phyloP scores from a whole-genome alignment of 2,888 invertebrate species.

The Cosmorhoe ocellata region DNA sequence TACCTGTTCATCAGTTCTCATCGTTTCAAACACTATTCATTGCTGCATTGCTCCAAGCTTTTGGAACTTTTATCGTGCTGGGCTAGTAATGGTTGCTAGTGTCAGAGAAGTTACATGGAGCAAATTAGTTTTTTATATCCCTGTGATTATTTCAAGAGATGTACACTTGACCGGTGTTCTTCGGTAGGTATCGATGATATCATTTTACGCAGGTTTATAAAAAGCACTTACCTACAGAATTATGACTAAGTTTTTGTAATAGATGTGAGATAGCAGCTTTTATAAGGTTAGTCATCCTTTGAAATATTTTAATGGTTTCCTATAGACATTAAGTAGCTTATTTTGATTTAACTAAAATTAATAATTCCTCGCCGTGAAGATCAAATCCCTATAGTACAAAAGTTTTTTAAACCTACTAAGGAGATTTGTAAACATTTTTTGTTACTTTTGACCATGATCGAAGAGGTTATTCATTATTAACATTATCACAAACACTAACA shows the following conservation, averaged over 20 bases:
- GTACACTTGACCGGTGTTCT: conserved; percentile 32
- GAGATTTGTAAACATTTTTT: conserved; percentile 23
- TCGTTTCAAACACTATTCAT: conserved; percentile 37
- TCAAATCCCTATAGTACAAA: too few relatives aligned
- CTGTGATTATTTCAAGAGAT: conserved; percentile 12
- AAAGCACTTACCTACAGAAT: conserved; percentile 11
- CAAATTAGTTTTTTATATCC: conserved; percentile 38
- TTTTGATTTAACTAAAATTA: too few relatives aligned
- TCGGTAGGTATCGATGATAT: conserved; percentile 50
- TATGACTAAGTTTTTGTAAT: conserved; percentile 25
- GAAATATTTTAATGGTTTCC: neutral
- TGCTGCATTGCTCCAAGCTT: conserved; percentile 22
- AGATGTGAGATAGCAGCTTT: neutral
- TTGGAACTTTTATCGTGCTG: neutral
- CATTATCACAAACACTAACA: conserved; percentile 20
- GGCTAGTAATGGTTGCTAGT: conserved; percentile 9
- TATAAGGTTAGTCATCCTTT: conserved; percentile 2
- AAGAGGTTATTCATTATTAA: conserved; percentile 10
- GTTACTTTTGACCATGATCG: conserved; percentile 13
- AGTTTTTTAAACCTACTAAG: neutral
- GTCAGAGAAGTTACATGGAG: conserved; percentile 22
- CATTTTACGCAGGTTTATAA: conserved; percentile 35
- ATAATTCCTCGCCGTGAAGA: too few relatives aligned
- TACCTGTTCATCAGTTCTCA: conserved; percentile 40
- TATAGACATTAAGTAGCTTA: neutral